Percentiles rank a stretch among this genome's conserved stretches.
Evolutionary conservation across 2,113 vertebrate genomes (phyloP).

Genomic region (Alligator mississippiensis): DNA sequence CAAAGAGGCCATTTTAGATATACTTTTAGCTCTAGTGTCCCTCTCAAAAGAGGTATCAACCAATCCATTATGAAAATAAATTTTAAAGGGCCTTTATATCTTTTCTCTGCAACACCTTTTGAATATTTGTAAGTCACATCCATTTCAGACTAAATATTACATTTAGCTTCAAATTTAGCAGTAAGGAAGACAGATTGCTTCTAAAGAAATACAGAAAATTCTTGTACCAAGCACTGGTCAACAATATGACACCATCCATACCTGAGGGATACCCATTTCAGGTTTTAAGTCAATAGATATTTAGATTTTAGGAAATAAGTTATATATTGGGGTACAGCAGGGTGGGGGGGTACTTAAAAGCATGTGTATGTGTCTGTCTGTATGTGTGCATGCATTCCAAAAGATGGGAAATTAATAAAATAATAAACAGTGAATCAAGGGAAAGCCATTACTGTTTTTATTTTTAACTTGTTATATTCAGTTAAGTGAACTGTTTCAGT

Average conservation of each 20-base stretch:
- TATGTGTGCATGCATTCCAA: background rate
- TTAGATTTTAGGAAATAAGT: conserved; percentile 1
- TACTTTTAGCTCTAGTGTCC: background rate
- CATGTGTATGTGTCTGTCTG: too few relatives aligned
- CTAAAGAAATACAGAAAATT: background rate
- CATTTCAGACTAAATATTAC: conserved; percentile 22
- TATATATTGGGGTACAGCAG: background rate
- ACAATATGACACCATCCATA: background rate
- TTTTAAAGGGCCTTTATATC: background rate
- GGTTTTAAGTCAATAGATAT: background rate
- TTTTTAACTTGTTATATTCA: conserved; percentile 4
- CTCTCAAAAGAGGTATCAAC: background rate
- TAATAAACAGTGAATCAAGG: background rate
- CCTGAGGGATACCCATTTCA: background rate
- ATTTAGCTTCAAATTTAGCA: conserved; percentile 12
- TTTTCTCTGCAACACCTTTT: conserved; percentile 8
- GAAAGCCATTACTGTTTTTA: background rate
- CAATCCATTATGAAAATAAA: background rate
- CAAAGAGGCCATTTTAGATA: background rate
- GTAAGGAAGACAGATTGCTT: background rate
- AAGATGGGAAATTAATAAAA: background rate
- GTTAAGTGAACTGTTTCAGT: rapidly evolving
- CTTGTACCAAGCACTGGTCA: conserved; percentile 7
- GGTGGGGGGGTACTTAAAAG: too few relatives aligned
- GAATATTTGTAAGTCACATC: background rate